phyloP scores from a whole-genome alignment of 1,140 invertebrate species.

The Lineus longissimus region DNA sequence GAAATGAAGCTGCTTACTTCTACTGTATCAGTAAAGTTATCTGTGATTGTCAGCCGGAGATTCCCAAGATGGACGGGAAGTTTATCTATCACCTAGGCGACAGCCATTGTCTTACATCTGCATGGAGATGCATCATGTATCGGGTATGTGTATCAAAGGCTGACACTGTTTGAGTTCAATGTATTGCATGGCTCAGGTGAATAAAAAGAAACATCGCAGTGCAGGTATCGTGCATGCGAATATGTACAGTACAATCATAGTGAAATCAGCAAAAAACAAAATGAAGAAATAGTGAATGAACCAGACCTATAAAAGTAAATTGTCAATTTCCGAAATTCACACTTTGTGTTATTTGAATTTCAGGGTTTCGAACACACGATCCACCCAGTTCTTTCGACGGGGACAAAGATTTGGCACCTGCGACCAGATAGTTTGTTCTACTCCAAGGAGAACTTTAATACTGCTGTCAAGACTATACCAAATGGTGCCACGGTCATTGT shows the following conservation, averaged over 20 bases:
- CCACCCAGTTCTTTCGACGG: constrained; percentile 9
- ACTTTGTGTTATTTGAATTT: background rate
- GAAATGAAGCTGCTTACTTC: constrained; percentile 11
- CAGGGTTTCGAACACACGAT: background rate
- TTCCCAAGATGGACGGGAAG: background rate
- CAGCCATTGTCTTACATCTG: constrained; percentile 8
- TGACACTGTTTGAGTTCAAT: too few species aligned
- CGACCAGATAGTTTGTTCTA: background rate
- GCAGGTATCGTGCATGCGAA: too few species aligned
- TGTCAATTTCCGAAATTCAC: too few species aligned
- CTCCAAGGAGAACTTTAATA: constrained; percentile 4
- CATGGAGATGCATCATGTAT: background rate
- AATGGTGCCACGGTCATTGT: constrained; percentile 4
- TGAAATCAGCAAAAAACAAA: too few species aligned
- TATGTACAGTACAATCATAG: too few species aligned
- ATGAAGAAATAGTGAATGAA: too few species aligned
- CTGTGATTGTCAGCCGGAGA: background rate
- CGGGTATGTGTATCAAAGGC: too few species aligned
- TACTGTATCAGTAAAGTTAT: background rate
- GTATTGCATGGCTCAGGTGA: too few species aligned
- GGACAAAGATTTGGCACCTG: constrained; percentile 10
- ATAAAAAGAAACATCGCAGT: too few species aligned
- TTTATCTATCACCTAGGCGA: constrained; percentile 7
- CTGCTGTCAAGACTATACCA: constrained; percentile 4
- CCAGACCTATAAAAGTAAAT: too few species aligned